These are phyloP conservation scores for Pherbina coryleti DNA, from an alignment of 2,888 invertebrate species.

Conservation along the genomic window DNA sequence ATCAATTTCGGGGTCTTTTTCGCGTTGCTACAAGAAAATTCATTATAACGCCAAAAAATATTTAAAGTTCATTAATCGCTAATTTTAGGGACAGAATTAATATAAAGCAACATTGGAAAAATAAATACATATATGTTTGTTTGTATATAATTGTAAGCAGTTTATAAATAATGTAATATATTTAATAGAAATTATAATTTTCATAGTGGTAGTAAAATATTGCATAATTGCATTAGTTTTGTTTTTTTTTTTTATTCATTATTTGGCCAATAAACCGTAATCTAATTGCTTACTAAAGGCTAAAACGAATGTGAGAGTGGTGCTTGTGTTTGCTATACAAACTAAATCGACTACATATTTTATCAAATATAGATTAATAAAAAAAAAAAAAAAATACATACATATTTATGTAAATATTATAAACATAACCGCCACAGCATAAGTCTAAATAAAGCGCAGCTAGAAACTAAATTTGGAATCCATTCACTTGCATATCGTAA, in stretches of 20 bases:
- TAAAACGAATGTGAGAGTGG: constrained; percentile 17
- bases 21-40: too few species aligned
- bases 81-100: too few species aligned
- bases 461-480: constrained; percentile 9
- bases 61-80: too few species aligned
- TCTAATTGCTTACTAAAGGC: neutral
- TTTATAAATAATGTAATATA: neutral
- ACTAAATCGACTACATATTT: constrained; percentile 2
- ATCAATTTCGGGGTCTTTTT: too few species aligned
- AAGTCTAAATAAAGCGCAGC: constrained; percentile 14
- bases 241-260: neutral
- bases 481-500: neutral
- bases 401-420: constrained; percentile 9
- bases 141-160: too few species aligned
- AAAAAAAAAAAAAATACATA: neutral
- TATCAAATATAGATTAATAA: neutral
- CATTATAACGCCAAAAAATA: too few species aligned
- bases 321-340: neutral
- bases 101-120: too few species aligned
- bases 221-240: neutral
- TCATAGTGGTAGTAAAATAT: neutral
- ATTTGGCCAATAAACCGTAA: neutral
- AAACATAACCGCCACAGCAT: constrained; percentile 23
- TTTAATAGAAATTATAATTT: neutral
- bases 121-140: too few species aligned